phyloP scores from a whole-genome alignment of 2,888 invertebrate species.

The Trypoxylon attenuatum region DNA sequence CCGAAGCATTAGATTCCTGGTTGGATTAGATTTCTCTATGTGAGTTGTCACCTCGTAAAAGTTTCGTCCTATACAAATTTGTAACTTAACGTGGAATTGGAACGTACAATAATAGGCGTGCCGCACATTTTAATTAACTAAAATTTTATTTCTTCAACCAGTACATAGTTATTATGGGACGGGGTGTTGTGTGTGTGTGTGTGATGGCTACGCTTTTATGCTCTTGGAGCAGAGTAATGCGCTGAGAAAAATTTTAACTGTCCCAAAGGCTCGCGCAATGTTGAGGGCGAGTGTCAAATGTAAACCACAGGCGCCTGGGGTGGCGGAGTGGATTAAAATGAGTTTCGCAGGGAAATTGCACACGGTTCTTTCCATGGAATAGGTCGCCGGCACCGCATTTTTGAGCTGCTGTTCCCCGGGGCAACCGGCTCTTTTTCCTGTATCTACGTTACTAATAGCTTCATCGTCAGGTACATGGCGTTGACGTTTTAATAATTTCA shows the following conservation, averaged over 20 bases:
- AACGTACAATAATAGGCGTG: no score
- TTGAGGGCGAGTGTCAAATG: neutral
- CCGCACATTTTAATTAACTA: no score
- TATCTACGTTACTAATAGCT: constrained; percentile 29
- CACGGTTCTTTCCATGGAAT: constrained; percentile 8
- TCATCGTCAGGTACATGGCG: constrained; percentile 51
- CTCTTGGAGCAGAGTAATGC: no score
- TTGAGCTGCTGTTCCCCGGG: neutral
- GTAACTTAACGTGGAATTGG: no score
- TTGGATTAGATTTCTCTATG: no score
- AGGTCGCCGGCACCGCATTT: constrained; percentile 24
- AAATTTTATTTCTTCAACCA: no score
- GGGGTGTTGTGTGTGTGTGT: no score
- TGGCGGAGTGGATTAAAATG: constrained; percentile 1
- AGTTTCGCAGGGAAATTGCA: constrained; percentile 21
- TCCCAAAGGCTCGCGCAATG: neutral
- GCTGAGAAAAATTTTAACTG: neutral
- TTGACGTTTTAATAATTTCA: constrained; percentile 61
- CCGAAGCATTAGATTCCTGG: no score
- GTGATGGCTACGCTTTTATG: no score
- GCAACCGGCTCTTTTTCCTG: constrained; percentile 9
- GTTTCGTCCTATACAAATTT: no score
- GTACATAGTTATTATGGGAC: no score
- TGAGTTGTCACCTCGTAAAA: no score
- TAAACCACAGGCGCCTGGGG: neutral